phyloP scores from a whole-genome alignment of 53 echinoderm and acorn worm genomes.

The Pentamera pediparva region DNA sequence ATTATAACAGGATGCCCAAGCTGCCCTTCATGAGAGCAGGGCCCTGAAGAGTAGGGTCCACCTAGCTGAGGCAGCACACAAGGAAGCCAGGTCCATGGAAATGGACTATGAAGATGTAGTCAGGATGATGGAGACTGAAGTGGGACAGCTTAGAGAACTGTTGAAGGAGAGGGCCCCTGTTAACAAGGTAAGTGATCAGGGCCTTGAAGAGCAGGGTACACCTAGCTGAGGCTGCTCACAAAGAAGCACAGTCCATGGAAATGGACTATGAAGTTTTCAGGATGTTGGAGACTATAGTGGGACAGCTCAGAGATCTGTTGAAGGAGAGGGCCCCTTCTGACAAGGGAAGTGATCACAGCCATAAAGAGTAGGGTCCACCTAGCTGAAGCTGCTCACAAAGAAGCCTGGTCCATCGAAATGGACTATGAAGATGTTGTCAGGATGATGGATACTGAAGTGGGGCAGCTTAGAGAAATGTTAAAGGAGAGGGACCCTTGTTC shows the following conservation, averaged over 20 bases:
- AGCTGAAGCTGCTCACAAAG: slow-evolving; percentile 86
- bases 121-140: slow-evolving; percentile 69
- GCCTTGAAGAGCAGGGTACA: slow-evolving; percentile 86
- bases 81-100: slow-evolving; percentile 89
- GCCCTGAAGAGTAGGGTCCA: slow-evolving; percentile 89
- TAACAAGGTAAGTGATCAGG: slow-evolving; percentile 37
- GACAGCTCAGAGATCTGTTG: slow-evolving; percentile 43
- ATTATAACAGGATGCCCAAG: slow-evolving; percentile 97
- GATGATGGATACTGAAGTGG: slow-evolving; percentile 74
- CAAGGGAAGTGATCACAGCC: slow-evolving; percentile 55
- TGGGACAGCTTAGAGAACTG: slow-evolving; percentile 50
- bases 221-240: slow-evolving; percentile 89
- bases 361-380: slow-evolving; percentile 93
- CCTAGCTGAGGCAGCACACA: slow-evolving; percentile 89
- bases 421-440: slow-evolving; percentile 93
- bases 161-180: slow-evolving; percentile 50
- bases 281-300: slow-evolving; percentile 72
- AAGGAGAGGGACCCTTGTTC: slow-evolving; percentile 46
- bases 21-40: slow-evolving; percentile 94
- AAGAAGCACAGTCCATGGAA: slow-evolving; percentile 87
- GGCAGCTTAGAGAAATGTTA: slow-evolving; percentile 42
- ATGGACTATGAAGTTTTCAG: slow-evolving; percentile 90
- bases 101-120: slow-evolving; percentile 96
- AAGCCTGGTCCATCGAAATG: slow-evolving; percentile 88
- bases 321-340: slow-evolving; percentile 23